phyloP scores from a whole-genome alignment of 2,888 invertebrate species.

The Acleris emargana region DNA sequence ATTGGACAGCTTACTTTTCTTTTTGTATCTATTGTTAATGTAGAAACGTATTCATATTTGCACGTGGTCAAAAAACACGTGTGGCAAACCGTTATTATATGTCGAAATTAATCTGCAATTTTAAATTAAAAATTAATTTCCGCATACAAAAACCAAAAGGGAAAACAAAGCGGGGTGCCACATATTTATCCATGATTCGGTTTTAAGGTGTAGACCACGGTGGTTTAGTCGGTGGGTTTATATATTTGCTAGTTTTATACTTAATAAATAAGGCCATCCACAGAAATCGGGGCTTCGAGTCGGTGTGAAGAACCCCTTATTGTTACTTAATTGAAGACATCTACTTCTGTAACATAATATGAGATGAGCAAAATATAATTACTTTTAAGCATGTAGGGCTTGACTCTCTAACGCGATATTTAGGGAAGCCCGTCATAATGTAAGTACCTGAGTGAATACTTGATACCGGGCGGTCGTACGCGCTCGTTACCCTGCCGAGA shows the following conservation, averaged over 20 bases:
- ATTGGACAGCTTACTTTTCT: slow-evolving; percentile 35
- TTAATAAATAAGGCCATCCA: no score
- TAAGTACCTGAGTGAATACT: slow-evolving; percentile 38
- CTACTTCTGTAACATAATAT: neutral
- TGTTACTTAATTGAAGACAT: neutral
- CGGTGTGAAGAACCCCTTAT: no score
- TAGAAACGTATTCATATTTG: neutral
- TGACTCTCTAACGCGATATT: neutral
- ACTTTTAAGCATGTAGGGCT: neutral
- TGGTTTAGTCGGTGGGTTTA: no score
- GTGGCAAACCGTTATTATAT: neutral
- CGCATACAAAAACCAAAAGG: no score
- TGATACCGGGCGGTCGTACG: slow-evolving; percentile 38
- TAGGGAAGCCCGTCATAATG: neutral
- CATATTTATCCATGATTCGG: no score
- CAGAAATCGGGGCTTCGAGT: no score
- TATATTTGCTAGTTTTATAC: no score
- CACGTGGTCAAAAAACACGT: neutral
- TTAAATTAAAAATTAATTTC: no score
- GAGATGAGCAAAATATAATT: neutral
- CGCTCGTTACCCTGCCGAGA: slow-evolving; percentile 54
- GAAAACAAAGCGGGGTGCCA: no score
- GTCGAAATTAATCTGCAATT: no score
- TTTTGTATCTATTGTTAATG: slow-evolving; percentile 9
- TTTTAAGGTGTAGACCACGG: no score